Evolutionary conservation across 2,113 vertebrate genomes (phyloP), one percentile per base, ranked within the genome.

Genomic region (Nothocercus nigrocapillus): DNA sequence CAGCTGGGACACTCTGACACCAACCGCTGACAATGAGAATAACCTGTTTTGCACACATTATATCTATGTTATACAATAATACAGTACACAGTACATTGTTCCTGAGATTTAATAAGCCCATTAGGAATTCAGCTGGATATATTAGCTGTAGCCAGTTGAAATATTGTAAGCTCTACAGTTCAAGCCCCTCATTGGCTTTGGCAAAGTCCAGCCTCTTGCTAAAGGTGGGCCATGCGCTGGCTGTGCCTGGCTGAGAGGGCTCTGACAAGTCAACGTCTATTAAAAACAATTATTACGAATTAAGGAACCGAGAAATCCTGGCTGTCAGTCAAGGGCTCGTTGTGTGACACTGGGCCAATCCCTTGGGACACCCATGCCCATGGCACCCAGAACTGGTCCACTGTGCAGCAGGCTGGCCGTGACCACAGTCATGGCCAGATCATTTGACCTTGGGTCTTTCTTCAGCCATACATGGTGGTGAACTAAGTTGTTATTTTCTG

Each of bases 311-410:
- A 58, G 40, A 73, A 89, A 49, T 36, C 44, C 17, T 49, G 4
- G 2, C 5, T 66, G 30, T 69, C 0, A 0, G 22, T 81, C 69
- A 27, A 40, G 0, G 11, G 25, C 14, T 45, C 73, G 11, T 88
- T 49, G 20, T 16, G 1, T 75, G 51, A 18, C 56, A 59, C 77
- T 22, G 42, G 17, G 34, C 78, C 1, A 49, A 5, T 70, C 45
- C 11, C 22, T 70, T 70, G 21, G 40, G n/a, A 13, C 15, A 19
- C 32, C 64, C 11, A 3, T 8, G 74, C n/a, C 32, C 42, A 22
- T 32, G 3, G 0, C 2, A 6, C 59, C 24, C 22, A 17, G 44
- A 8, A 7, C 27, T 34, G 24, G 5, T 19, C 28, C 7, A 1
- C 9, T 84, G 47, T 68, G n/a, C 56, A 17, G 63, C 11, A 77